Evolutionary conservation across 2,113 vertebrate genomes (phyloP).

Genomic region (Dasypus novemcinctus): DNA sequence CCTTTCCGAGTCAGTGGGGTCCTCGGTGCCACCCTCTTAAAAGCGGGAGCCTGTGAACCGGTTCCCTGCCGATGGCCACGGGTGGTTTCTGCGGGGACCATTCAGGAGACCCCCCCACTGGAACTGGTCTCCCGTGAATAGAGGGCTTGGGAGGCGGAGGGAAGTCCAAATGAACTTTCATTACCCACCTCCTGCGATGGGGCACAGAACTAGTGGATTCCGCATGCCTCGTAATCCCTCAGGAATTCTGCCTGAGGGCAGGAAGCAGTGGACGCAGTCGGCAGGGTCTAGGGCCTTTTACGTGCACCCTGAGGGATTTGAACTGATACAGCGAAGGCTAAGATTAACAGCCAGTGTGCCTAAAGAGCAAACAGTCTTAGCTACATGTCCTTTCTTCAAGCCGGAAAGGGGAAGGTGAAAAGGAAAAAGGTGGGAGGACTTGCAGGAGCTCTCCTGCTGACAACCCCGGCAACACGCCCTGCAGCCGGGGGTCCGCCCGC

Average conservation of each 20-base stretch:
- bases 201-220: not conserved
- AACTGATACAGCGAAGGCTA: fast-evolving
- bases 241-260: not conserved
- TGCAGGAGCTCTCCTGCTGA: not conserved
- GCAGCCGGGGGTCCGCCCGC: not conserved
- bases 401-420: no score
- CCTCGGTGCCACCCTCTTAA: not conserved
- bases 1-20: not conserved
- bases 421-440: not conserved
- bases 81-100: fast-evolving
- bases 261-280: fast-evolving
- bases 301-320: not conserved
- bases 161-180: fast-evolving
- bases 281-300: no score
- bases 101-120: fast-evolving
- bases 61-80: not conserved
- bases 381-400: fast-evolving
- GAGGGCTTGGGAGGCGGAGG: fast-evolving
- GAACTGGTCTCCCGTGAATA: fast-evolving
- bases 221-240: not conserved
- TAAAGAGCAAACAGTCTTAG: not conserved
- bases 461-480: not conserved
- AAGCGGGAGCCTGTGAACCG: not conserved
- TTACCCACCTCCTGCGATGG: not conserved
- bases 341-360: fast-evolving